A percentile compares a stretch with the other conserved stretches of the same genome.
Evolutionary conservation across 2,888 invertebrate species (phyloP).

Genomic region (Osedax fenrisi): DNA sequence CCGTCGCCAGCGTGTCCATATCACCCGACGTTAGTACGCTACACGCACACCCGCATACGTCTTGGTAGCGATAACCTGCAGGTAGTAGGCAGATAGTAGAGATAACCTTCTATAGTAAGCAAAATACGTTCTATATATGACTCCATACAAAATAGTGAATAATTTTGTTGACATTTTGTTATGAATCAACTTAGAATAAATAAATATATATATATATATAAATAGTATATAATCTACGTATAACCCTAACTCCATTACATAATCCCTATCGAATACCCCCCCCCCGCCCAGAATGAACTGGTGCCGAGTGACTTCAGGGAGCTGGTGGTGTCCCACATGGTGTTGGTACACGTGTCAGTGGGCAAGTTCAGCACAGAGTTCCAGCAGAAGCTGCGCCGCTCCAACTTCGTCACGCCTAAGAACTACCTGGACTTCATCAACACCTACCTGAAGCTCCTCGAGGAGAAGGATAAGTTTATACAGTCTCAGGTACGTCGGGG

Average conservation of each 20-base stretch:
- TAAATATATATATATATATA: too few relatives aligned
- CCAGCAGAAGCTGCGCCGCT: constrained; percentile 62
- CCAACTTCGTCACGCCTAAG: constrained; percentile 79
- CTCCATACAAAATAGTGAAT: too few relatives aligned
- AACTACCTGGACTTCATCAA: constrained; percentile 77
- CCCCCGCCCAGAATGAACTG: constrained; percentile 55
- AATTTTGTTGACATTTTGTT: too few relatives aligned
- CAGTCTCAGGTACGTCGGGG: constrained; percentile 51
- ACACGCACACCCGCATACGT: too few relatives aligned
- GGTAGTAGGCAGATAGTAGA: too few relatives aligned
- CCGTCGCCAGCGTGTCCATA: constrained; percentile 73
- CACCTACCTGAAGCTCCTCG: constrained; percentile 64
- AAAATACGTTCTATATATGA: too few relatives aligned
- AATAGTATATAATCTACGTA: too few relatives aligned
- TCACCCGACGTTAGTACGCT: constrained; percentile 59
- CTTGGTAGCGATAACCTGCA: too few relatives aligned
- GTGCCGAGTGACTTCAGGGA: constrained; percentile 62
- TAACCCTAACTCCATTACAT: too few relatives aligned
- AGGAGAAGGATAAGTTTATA: constrained; percentile 58
- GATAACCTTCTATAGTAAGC: too few relatives aligned
- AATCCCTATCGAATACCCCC: too few relatives aligned
- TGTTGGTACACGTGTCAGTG: constrained; percentile 70
- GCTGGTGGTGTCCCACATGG: constrained; percentile 69
- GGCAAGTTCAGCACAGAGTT: constrained; percentile 64
- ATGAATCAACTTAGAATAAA: too few relatives aligned